Evolutionary conservation across 2,113 vertebrate species (phyloP), one percentile per base, ranked within the genome.

Genomic region (Oreochromis tanganicae): DNA sequence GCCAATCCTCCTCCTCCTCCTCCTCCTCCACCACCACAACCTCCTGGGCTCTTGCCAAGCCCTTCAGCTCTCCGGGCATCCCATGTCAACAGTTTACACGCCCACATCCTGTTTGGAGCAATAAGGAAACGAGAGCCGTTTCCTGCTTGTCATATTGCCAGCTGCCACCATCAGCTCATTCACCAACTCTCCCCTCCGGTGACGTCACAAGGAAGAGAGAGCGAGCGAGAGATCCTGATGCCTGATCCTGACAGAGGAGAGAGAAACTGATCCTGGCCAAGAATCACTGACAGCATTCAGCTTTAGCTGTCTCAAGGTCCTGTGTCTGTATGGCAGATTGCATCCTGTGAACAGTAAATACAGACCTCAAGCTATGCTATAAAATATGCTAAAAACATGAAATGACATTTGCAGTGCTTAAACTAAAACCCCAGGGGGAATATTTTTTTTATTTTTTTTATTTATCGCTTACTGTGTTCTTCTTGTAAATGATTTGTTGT

Each of bases 91-190:
- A 96, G 94, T 96, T 97, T 96, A 97, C 95, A 96, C 94, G 86
- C 94, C 92, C 92, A 95, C 96, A 96, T 97, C 96, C 96, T 96
- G 96, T 96, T 96, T 96, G 94, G 91, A 96, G 96, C 95, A 97
- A 96, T 97, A 97, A 95, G 95, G 96, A 96, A 97, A 96, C 92
- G 78, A 93, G 88, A 91, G 90, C 94, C 50, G 93, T 96, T 96
- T 97, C 96, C 96, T 96, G 91, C 93, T 92, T 94, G 93, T 92
- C 88, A 57, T 57, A 50, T 63, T 95, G 95, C 93, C 93, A 95
- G 90, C 88, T 85, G 38, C 90, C 88, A 79, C 83, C 82, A 90
- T 89, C 88, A 83, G 63, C 91, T 89, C 88, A 50, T 90, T 91
- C 78, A 32, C 86, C 73, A 87, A 87, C 86, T 81, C 75, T 88